phyloP scores from a whole-genome alignment of 1,140 invertebrate genomes.

The Odontomachus brunneus region DNA sequence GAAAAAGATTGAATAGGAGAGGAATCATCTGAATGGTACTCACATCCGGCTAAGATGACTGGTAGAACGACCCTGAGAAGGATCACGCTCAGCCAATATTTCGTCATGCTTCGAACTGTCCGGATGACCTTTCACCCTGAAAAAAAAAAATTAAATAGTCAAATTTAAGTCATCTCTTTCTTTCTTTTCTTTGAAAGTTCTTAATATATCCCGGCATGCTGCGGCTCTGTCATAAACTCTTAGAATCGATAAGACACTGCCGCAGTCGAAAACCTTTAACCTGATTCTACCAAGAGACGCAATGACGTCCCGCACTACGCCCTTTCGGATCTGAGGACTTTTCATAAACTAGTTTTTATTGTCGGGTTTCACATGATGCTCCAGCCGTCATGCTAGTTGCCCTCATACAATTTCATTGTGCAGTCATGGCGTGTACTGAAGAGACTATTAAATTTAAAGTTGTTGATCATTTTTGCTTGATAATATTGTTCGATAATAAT shows the following conservation, averaged over 20 bases:
- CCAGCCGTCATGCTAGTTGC: neutral
- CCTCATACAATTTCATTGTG: neutral
- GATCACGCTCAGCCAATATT: conserved; percentile 82
- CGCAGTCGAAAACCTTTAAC: conserved; percentile 65
- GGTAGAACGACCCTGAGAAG: conserved; percentile 82
- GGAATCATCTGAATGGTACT: conserved; percentile 67
- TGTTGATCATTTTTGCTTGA: neutral
- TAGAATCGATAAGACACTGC: conserved; percentile 63
- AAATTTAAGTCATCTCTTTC: neutral
- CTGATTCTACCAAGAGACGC: conserved; percentile 56
- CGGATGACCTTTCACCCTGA: conserved; percentile 66
- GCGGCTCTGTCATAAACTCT: conserved; percentile 27
- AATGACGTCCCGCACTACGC: neutral
- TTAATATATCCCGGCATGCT: conserved; percentile 54
- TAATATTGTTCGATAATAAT: neutral
- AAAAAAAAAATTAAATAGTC: conserved; percentile 44
- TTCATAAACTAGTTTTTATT: conserved; percentile 38
- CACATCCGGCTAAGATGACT: conserved; percentile 79
- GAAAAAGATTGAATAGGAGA: neutral
- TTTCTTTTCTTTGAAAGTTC: neutral
- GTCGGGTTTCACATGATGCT: neutral
- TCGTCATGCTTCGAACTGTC: conserved; percentile 74
- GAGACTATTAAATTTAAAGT: neutral
- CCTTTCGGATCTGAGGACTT: conserved; percentile 7
- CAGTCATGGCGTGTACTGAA: neutral